phyloP scores from a whole-genome alignment of 2,888 invertebrate species.

The Pandemis cinnamomeana region DNA sequence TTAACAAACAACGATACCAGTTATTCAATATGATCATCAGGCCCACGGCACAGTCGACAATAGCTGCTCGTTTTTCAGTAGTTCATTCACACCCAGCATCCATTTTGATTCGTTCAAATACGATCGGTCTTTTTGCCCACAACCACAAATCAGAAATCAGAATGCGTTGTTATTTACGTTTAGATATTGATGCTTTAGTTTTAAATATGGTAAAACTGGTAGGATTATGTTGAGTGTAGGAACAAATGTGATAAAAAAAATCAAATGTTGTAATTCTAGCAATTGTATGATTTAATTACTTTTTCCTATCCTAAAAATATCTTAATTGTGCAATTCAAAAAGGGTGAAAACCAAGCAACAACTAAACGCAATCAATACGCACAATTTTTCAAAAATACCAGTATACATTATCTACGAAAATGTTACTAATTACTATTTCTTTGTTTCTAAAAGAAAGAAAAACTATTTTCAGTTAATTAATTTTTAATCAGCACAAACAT shows the following conservation, averaged over 20 bases:
- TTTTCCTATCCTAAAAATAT: background rate
- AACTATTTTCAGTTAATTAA: too few relatives aligned
- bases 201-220: background rate
- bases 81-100: conserved; percentile 85
- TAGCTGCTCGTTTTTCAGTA: conserved; percentile 84
- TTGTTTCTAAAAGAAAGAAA: background rate
- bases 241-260: background rate
- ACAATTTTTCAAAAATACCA: background rate
- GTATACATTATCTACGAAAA: background rate
- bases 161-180: conserved; percentile 63
- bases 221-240: background rate
- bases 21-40: conserved; percentile 75
- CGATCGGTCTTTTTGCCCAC: conserved; percentile 77
- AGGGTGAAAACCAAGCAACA: background rate
- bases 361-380: conserved; percentile 22
- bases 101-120: conserved; percentile 85
- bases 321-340: background rate
- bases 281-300: background rate
- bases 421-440: background rate
- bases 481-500: background rate
- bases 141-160: conserved; percentile 65
- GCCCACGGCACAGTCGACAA: conserved; percentile 83
- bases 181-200: conserved; percentile 47
- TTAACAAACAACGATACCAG: conserved; percentile 74
- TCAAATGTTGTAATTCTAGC: background rate